Evolutionary conservation across 2,888 invertebrate genomes (phyloP).

Genomic region (Litoditis marina): DNA sequence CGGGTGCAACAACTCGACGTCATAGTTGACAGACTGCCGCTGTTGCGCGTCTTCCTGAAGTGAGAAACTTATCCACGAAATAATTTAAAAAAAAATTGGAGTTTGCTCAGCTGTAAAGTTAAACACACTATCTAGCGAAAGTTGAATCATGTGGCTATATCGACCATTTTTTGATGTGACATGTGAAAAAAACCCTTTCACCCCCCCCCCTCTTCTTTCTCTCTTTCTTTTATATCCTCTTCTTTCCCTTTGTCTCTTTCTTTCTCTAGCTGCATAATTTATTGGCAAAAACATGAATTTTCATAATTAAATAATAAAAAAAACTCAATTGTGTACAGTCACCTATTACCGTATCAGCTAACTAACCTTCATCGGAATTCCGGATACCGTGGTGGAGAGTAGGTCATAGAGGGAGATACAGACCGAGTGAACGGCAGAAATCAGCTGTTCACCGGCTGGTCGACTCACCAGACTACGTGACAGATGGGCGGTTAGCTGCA

Average conservation of each 20-base stretch:
- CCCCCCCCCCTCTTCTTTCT: too few relatives aligned
- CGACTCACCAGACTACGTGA: constrained; percentile 2
- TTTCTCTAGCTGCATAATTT: too few relatives aligned
- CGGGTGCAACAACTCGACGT: constrained; percentile 88
- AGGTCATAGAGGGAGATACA: constrained; percentile 77
- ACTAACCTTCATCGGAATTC: constrained; percentile 89
- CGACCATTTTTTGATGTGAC: too few relatives aligned
- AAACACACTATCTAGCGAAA: too few relatives aligned
- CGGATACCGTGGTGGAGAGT: constrained; percentile 92
- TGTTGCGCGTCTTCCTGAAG: constrained; percentile 63
- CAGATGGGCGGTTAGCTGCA: constrained; percentile 4
- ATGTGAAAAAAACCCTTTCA: too few relatives aligned
- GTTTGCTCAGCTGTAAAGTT: too few relatives aligned
- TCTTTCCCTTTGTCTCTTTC: too few relatives aligned
- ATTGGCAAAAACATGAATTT: too few relatives aligned
- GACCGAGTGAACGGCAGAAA: constrained; percentile 42
- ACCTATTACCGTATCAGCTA: not conserved
- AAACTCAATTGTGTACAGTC: too few relatives aligned
- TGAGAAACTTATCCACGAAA: not conserved
- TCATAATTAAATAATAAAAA: too few relatives aligned
- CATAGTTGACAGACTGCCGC: constrained; percentile 94
- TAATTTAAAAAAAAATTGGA: not conserved
- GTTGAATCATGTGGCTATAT: too few relatives aligned
- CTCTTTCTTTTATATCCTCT: too few relatives aligned
- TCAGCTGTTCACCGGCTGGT: constrained; percentile 7